Evolutionary conservation across 2,888 invertebrate species (phyloP), one percentile per base, ranked within the genome.

Genomic region (Lordiphosa fenestrarum): DNA sequence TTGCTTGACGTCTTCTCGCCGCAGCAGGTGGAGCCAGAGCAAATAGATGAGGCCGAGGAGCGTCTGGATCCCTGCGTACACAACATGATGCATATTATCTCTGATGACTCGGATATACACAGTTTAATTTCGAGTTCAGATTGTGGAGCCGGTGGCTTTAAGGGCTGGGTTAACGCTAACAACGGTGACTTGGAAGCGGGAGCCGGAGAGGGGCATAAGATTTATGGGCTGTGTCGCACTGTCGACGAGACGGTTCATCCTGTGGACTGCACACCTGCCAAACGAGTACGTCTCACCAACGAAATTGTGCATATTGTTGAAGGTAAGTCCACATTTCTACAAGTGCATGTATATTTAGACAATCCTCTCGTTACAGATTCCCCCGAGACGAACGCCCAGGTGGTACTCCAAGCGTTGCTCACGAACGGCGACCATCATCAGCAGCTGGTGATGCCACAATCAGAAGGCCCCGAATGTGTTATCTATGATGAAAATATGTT

Each of bases 401-500:
- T 23, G 2, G 6, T 63, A 0, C n/a, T 76, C 39, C 50, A 66
- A 10, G 57, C 62, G 10, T 47, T 44, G 36, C 55, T 71, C 10
- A 63, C 63, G 7, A 75, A 75, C 59, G 65, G 65, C 6, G 44
- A 10, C 23, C 47, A 35, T 4, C 46, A 60, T 3, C 51, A 50
- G 4, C 35, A 50, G 6, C 13, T 66, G n/a, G 10, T 51, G 9
- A 19, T 41, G 36, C 35, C 30, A 30, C 30, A 30, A 30, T 9
- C 58, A 6, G 64, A 62, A 0, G 3, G 36, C 39, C 37, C 37
- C 7, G 7, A 53, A 3, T 80, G 77, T 30, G 59, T 74, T 6
- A 64, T 83, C 4, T 81, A 84, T 39, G 69, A 82, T 5, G 63
- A 75, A n/a, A 70, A 71, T 33, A 69, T 76, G 19, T 62, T 84